Base-by-base conservation (phyloP, 1,140 invertebrate genomes). In the Drosophila sulfurigaster region DNA sequence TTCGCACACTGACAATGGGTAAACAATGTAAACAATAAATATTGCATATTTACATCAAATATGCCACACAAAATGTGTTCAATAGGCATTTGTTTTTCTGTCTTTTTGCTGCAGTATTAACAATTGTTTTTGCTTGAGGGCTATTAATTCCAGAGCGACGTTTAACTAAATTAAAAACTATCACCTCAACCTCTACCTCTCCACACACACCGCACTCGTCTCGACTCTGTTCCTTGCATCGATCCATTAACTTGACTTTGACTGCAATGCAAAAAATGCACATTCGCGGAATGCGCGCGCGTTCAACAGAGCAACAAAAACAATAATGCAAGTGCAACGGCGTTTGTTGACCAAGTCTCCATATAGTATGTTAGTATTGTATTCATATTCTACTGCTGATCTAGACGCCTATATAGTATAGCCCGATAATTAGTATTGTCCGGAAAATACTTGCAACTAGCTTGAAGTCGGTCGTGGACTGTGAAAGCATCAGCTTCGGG, bases 281-380 rank as follows among this genome's bases (percentile, higher is more conserved):
- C 38, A 75, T 41, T 75, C 7, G 68, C 28, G 73, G 67, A 71
- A 75, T 71, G 59, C 52, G 67, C 67, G 57, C 54, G 54, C 67
- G 72, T 15, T 64, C 52, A 13, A n/a, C 48, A 48, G 43, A 54
- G 46, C 20, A 75, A 45, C 41, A 71, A 71, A 49, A 38, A 58
- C 52, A 71, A 71, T 64, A 71, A 59, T 75, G 60, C 45, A 48
- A 71, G 16, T 58, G 59, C n/a, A 28, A 45, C 35, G 54, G 16
- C 54, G n/a, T 60, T 51, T 75, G 67, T 79, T 79, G 72, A 75
- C 76, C 72, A 79, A 75, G 76, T 79, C 77, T 25, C 20, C 20
- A 25, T 38, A 72, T 58, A 71, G 28, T 58, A n/a, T n/a, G n/a
- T n/a, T n/a, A 64, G 35, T 46, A 58, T 38, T 38, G 10, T 48